These are phyloP conservation scores for Nycticorax nycticorax DNA, from an alignment of 2,113 vertebrate species.

Conservation along the genomic window DNA sequence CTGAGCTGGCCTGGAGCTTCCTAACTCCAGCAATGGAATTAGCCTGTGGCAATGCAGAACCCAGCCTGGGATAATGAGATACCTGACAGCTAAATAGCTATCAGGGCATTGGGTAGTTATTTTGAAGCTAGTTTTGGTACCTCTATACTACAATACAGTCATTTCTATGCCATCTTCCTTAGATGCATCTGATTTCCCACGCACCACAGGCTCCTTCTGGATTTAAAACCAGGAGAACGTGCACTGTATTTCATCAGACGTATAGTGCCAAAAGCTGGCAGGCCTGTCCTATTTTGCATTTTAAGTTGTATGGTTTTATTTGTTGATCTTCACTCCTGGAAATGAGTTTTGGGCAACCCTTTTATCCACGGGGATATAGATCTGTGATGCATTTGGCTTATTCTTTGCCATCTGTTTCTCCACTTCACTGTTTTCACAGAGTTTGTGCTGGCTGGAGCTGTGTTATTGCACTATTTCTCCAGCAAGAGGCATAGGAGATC, in stretches of 20 bases:
- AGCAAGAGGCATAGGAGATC: constrained; percentile 53
- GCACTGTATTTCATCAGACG: not conserved
- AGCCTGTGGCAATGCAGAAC: not conserved
- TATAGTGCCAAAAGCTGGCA: not conserved
- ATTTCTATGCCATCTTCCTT: not conserved
- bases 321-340: not conserved
- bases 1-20: not conserved
- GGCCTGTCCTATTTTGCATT: not conserved
- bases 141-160: not conserved
- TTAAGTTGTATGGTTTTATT: not conserved
- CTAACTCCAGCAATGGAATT: not conserved
- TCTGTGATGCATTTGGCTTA: not conserved
- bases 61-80: not conserved
- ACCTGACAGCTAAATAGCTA: not conserved
- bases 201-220: not conserved
- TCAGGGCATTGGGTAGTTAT: not conserved
- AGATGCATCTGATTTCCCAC: not conserved
- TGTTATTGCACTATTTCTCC: constrained; percentile 26
- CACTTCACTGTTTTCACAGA: fast-evolving
- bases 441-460: not conserved
- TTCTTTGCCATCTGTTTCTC: not conserved
- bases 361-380: not conserved
- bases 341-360: not conserved
- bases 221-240: not conserved
- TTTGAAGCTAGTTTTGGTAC: not conserved